Evolutionary conservation across 2,888 invertebrate genomes (phyloP).

Genomic region (Petrophora chlorosata): DNA sequence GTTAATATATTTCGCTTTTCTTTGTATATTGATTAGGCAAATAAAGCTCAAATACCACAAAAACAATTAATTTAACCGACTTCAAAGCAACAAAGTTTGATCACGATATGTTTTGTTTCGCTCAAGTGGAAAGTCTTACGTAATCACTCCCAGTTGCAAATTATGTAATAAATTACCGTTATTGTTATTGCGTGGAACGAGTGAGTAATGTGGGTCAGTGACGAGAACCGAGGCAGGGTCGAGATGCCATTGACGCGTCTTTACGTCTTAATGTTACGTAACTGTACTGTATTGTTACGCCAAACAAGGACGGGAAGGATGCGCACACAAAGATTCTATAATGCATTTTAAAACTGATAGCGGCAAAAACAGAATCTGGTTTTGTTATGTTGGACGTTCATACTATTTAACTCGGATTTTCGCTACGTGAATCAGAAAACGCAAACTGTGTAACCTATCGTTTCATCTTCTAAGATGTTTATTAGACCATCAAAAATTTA

Average conservation of each 20-base stretch:
- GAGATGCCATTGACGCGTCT: conserved; percentile 78
- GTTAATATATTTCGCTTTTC: too few relatives aligned
- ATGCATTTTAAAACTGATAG: conserved; percentile 17
- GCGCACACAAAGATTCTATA: conserved; percentile 36
- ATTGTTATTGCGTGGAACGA: conserved; percentile 69
- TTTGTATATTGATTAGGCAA: too few relatives aligned
- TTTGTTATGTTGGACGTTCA: too few relatives aligned
- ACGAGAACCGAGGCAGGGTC: conserved; percentile 79
- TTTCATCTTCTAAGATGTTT: too few relatives aligned
- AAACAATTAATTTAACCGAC: neutral
- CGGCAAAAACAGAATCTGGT: conserved; percentile 9
- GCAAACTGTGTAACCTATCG: too few relatives aligned
- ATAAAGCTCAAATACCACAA: too few relatives aligned
- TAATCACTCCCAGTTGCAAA: conserved; percentile 57
- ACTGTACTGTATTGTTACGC: conserved; percentile 68
- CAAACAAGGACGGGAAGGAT: conserved; percentile 61
- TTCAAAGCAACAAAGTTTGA: conserved; percentile 4
- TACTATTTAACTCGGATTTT: too few relatives aligned
- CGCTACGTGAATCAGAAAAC: too few relatives aligned
- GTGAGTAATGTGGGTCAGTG: conserved; percentile 80
- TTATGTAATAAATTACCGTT: conserved; percentile 70
- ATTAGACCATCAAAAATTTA: too few relatives aligned
- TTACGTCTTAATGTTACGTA: conserved; percentile 59
- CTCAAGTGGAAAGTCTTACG: conserved; percentile 44
- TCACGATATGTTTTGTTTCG: conserved; percentile 35